Conservation (phyloP, 2,797 vertebrate genomes). For the Cercopithecus neglectus region DNA sequence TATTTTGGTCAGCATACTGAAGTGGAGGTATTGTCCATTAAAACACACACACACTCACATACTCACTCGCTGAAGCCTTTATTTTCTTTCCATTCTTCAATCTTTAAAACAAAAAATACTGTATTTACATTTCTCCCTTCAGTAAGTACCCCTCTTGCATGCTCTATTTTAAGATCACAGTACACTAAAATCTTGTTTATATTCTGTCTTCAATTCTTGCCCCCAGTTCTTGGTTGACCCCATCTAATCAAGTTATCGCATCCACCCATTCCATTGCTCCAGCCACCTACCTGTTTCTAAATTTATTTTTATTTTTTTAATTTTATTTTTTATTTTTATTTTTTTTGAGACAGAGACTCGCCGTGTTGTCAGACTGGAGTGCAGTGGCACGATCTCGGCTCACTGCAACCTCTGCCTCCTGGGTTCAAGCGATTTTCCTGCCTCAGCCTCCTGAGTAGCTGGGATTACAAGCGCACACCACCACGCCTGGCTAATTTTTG, state of each 20-base stretch:
- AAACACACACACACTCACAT: neutral
- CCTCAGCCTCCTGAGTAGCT: too few species aligned
- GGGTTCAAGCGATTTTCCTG: too few species aligned
- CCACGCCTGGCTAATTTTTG: too few species aligned
- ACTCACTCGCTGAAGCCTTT: neutral
- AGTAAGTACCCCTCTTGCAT: neutral
- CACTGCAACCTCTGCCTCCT: too few species aligned
- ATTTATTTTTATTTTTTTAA: neutral
- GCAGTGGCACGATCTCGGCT: fast-evolving
- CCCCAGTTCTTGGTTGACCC: neutral
- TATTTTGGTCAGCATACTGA: neutral
- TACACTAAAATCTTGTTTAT: neutral
- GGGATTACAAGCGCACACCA: fast-evolving
- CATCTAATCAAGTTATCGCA: neutral
- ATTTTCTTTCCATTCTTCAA: neutral
- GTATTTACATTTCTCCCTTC: neutral
- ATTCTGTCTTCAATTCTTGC: neutral
- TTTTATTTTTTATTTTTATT: too few species aligned
- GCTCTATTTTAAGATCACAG: neutral
- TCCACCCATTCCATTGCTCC: neutral
- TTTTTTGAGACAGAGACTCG: too few species aligned
- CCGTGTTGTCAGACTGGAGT: too few species aligned
- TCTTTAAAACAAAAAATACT: neutral
- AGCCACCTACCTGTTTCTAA: neutral
- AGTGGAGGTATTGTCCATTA: neutral